Evolutionary conservation across 1,140 invertebrate species (phyloP), one percentile per base, ranked within the genome.

Genomic region (Calliphora vicina): DNA sequence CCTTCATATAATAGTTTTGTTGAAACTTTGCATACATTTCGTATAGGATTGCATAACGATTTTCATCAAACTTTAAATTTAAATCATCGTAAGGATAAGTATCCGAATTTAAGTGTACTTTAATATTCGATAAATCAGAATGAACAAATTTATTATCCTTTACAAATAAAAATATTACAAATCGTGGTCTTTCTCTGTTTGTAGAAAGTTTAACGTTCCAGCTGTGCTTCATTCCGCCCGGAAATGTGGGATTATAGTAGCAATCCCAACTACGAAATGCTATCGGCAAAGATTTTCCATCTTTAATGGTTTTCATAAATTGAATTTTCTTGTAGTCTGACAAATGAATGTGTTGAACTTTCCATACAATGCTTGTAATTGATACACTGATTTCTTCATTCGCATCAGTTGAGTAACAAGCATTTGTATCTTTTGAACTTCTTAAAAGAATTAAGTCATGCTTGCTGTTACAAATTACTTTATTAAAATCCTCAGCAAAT

Each of bases 401-500:
- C 29, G 80, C 8, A 29, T 26, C 26, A 9, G 27, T 29, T 2
- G 87, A 80, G 8, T 87, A 76, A 50, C 71, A 81, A 80, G n/a
- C 78, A 83, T 83, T 76, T 67, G 26, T 20, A 87, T 91, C 87
- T 9, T 81, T 87, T 27, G 86, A 88, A 13, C 87, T 76, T 84
- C 90, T 85, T 29, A 88, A 88, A 29, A 92, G 84, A 86, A 92
- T 88, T 20, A 92, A 81, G 85, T 92, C 91, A 86, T 91, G 91
- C 86, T 91, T 91, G 81, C 85, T 86, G 84, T 92, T 91, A 9
- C 91, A 74, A 23, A 92, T 84, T 67, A 92, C 88, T 87, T 90
- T 89, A 80, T 86, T 85, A 87, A 91, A 92, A 86, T 92, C 91
- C 86, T 92, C 90, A 74, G 89, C 89, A 86, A 92, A 91, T 17